Conservation (phyloP, 1,140 invertebrate genomes). For the Drosophila sp. region DNA sequence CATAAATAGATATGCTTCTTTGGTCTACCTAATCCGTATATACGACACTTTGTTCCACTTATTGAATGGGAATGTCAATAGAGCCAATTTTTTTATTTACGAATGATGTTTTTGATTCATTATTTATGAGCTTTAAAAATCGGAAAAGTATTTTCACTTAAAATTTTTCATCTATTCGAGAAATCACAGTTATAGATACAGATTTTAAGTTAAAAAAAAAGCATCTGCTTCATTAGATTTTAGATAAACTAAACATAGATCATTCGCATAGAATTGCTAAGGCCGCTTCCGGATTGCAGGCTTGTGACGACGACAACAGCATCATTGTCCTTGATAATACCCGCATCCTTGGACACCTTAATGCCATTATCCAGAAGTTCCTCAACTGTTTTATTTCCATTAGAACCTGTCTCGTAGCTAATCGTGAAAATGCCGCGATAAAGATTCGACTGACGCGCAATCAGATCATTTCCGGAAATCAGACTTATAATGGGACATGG, state of each 20-base stretch:
- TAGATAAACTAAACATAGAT: slow-evolving; percentile 1
- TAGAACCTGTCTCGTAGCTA: not conserved
- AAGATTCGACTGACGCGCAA: slow-evolving; percentile 18
- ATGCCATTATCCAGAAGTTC: not conserved
- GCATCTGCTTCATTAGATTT: not conserved
- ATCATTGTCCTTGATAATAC: slow-evolving; percentile 13
- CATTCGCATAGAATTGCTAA: slow-evolving; percentile 18
- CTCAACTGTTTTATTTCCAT: not conserved
- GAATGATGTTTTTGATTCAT: not conserved
- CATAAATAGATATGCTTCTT: slow-evolving; percentile 20
- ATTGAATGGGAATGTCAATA: slow-evolving; percentile 6
- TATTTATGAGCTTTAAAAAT: not conserved
- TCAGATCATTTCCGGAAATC: not conserved
- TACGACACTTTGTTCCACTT: slow-evolving; percentile 25
- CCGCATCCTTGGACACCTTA: not conserved
- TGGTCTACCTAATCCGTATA: slow-evolving; percentile 9
- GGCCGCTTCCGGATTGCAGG: not conserved
- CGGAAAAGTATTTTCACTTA: too few relatives aligned
- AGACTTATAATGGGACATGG: slow-evolving; percentile 27
- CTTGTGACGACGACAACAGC: slow-evolving; percentile 13
- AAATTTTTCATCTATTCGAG: too few relatives aligned
- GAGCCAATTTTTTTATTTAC: not conserved
- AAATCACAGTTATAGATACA: too few relatives aligned
- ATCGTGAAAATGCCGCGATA: slow-evolving; percentile 22
- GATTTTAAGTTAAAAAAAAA: too few relatives aligned